These are phyloP conservation scores for Marmota monax DNA, from an alignment of 2,113 vertebrate species.

Conservation along the genomic window DNA sequence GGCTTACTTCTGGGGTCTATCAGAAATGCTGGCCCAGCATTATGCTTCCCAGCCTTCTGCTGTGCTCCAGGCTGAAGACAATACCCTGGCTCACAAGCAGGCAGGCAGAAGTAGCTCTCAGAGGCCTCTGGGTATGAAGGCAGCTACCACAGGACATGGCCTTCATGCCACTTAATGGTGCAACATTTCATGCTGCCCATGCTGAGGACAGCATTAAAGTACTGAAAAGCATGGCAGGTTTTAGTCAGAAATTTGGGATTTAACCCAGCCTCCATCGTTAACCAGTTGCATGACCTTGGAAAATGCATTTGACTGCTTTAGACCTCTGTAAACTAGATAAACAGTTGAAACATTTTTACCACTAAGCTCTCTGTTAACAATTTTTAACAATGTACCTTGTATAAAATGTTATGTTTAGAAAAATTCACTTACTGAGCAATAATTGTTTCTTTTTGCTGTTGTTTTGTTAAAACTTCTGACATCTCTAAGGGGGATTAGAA, in stretches of 20 bases:
- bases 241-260: background rate
- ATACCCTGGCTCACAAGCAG: background rate
- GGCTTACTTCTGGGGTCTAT: slow-evolving; percentile 38
- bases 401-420: slow-evolving; percentile 8
- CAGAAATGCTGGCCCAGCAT: slow-evolving; percentile 39
- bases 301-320: slow-evolving; percentile 57
- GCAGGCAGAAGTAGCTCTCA: background rate
- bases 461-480: slow-evolving; percentile 16
- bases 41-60: background rate
- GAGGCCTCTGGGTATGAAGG: background rate
- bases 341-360: slow-evolving; percentile 21
- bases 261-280: background rate
- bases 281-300: slow-evolving; percentile 36
- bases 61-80: background rate
- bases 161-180: background rate
- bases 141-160: background rate
- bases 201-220: slow-evolving; percentile 8
- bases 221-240: background rate
- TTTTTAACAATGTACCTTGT: background rate
- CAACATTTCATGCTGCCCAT: background rate
- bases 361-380: slow-evolving; percentile 23
- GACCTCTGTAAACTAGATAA: background rate
- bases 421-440: background rate
- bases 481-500: background rate
- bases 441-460: background rate